These are phyloP conservation scores for Rhinoraja longicauda DNA, from an alignment of 2,797 vertebrate genomes.

Conservation along the genomic window DNA sequence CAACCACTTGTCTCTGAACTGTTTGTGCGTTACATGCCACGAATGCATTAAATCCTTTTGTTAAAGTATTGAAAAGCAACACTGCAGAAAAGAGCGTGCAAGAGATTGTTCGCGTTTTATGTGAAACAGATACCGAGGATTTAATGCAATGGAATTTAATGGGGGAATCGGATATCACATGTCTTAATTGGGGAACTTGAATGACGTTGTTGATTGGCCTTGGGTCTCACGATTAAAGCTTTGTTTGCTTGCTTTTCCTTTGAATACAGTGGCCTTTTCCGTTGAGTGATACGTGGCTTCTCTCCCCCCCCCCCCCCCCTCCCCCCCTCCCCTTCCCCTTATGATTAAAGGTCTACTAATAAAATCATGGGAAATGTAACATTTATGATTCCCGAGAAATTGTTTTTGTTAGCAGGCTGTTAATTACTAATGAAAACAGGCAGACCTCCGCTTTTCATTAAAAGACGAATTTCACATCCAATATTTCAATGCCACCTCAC, in stretches of 20 bases:
- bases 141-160: neutral
- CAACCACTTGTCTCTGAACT: neutral
- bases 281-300: neutral
- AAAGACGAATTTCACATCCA: neutral
- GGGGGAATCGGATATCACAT: neutral
- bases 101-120: neutral
- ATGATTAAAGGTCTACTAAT: neutral
- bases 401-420: neutral
- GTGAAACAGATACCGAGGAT: neutral
- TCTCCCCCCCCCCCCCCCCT: no score
- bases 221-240: neutral
- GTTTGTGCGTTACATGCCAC: neutral
- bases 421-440: neutral
- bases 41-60: neutral
- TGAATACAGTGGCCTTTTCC: neutral
- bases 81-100: neutral
- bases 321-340: no score
- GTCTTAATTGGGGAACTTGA: neutral
- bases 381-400: neutral
- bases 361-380: neutral
- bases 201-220: neutral
- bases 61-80: neutral
- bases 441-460: no score
- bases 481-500: neutral
- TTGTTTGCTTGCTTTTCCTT: neutral